Percentiles rank a stretch among this genome's conserved stretches.
Evolutionary conservation across 2,888 invertebrate species (phyloP).

Genomic region (Caenorhabditis plicata): DNA sequence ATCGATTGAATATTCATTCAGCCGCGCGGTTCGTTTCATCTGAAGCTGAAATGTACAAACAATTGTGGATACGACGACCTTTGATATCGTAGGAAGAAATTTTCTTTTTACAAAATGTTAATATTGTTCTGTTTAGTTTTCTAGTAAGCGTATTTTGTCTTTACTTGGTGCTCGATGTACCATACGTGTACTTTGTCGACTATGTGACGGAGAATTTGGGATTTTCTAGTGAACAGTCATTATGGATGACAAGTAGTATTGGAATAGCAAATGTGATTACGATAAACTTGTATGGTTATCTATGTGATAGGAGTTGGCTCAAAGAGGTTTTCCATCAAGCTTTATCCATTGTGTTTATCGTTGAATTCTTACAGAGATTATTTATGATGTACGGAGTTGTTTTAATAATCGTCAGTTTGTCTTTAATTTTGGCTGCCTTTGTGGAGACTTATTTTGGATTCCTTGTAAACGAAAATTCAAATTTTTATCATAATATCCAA

Average conservation of each 20-base stretch:
- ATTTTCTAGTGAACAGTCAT: neutral
- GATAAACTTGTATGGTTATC: constrained; percentile 83
- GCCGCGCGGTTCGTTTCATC: neutral
- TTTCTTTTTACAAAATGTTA: constrained; percentile 7
- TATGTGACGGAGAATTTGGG: constrained; percentile 74
- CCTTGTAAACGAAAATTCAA: neutral
- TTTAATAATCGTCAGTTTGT: neutral
- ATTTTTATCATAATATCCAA: neutral
- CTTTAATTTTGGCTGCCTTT: neutral
- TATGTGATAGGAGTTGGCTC: constrained; percentile 80
- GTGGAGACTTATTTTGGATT: constrained; percentile 36
- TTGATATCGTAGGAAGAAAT: neutral
- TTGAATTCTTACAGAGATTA: no score
- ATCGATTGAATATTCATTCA: neutral
- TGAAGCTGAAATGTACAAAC: neutral
- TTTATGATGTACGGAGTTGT: neutral
- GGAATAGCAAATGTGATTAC: constrained; percentile 88
- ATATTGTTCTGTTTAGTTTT: no score
- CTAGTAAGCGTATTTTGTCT: constrained; percentile 71
- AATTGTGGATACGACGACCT: neutral
- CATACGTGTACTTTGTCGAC: constrained; percentile 86
- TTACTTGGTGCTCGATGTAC: constrained; percentile 84
- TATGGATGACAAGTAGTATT: constrained; percentile 79
- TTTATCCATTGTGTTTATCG: no score
- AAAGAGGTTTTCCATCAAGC: constrained; percentile 12